A percentile compares a stretch with the other conserved stretches of the same genome.
Conservation (phyloP, 2,113 vertebrate species). For the Urocolius indicus region DNA sequence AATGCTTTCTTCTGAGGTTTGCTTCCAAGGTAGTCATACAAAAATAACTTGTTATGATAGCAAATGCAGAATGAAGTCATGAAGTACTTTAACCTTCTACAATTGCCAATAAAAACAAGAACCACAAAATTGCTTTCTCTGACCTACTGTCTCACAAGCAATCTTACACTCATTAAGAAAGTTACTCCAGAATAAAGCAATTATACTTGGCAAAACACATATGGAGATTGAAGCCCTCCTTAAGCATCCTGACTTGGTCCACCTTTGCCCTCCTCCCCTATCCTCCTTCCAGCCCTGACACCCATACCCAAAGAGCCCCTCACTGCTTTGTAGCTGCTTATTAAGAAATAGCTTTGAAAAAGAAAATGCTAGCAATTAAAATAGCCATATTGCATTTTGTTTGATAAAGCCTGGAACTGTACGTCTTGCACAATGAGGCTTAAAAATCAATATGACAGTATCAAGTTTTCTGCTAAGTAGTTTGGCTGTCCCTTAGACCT, state of each 20-base stretch:
- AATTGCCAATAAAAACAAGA: conserved; percentile 77
- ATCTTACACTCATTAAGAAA: conserved; percentile 62
- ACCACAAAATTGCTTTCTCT: conserved; percentile 52
- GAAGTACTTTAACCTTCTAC: conserved; percentile 57
- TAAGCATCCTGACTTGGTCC: not conserved
- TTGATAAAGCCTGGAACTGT: conserved; percentile 65
- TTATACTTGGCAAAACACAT: conserved; percentile 45
- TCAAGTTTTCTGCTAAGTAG: conserved; percentile 44
- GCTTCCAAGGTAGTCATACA: conserved; percentile 32
- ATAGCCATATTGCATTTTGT: conserved; percentile 16
- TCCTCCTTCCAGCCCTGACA: not conserved
- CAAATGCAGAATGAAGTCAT: conserved; percentile 53
- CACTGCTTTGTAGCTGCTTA: conserved; percentile 72
- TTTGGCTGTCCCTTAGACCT: conserved; percentile 17
- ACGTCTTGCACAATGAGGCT: not conserved
- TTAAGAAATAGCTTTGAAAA: conserved; percentile 16
- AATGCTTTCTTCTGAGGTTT: not conserved
- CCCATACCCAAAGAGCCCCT: not conserved
- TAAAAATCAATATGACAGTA: not conserved
- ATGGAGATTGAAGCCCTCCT: not conserved
- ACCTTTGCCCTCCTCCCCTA: not conserved
- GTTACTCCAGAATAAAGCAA: conserved; percentile 76
- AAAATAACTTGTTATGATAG: conserved; percentile 50
- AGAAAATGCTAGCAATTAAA: conserved; percentile 48
- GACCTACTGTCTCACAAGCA: conserved; percentile 48